Evolutionary conservation across 2,888 invertebrate genomes (phyloP).

Genomic region (Pseudococcus jackbeardsleyi): DNA sequence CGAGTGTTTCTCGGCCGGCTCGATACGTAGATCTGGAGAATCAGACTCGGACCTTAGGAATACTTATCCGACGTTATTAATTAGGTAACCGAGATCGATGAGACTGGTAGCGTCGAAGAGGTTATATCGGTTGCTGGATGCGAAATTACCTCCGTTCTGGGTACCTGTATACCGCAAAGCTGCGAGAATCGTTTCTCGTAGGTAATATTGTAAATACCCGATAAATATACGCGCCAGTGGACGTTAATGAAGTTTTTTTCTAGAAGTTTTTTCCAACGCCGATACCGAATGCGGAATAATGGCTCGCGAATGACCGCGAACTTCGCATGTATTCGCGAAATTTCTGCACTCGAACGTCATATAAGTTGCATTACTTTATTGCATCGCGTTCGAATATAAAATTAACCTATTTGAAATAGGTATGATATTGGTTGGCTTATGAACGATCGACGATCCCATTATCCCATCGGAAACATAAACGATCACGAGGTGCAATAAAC

Average conservation of each 20-base stretch:
- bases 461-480: not conserved
- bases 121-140: not conserved
- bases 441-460: not conserved
- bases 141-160: not conserved
- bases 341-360: not conserved
- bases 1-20: not conserved
- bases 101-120: not conserved
- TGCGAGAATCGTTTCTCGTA: too few relatives aligned
- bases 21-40: too few relatives aligned
- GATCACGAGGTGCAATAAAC: too few relatives aligned
- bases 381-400: not conserved
- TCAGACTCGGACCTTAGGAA: not conserved
- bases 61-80: not conserved
- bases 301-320: not conserved
- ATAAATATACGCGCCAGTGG: not conserved
- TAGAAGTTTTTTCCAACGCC: not conserved
- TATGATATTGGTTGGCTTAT: not conserved
- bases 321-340: slow-evolving; percentile 3
- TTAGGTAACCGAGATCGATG: slow-evolving; percentile 24
- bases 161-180: too few relatives aligned
- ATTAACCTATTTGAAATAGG: not conserved
- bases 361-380: slow-evolving; percentile 25
- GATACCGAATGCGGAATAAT: not conserved
- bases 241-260: slow-evolving; percentile 21
- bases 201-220: not conserved